A percentile compares a stretch with the other conserved stretches of the same genome.
These are phyloP conservation scores for Odontesthes bonariensis DNA, from an alignment of 2,113 vertebrate species.

Conservation along the genomic window DNA sequence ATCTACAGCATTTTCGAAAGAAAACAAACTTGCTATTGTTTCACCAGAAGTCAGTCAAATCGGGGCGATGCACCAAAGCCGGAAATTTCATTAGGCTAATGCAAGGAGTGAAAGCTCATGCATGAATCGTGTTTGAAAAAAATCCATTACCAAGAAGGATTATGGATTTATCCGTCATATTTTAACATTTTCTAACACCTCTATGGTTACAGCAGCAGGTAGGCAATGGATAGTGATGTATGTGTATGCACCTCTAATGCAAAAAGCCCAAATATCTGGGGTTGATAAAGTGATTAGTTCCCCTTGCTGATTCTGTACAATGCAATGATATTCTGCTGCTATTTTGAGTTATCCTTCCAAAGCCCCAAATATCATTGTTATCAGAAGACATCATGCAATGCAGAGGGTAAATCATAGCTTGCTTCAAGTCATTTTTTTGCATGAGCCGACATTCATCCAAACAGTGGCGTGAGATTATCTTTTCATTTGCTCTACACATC, in stretches of 20 bases:
- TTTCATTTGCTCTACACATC: background rate
- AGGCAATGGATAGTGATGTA: constrained; percentile 13
- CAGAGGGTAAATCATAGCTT: constrained; percentile 28
- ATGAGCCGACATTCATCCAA: constrained; percentile 5
- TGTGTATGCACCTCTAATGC: constrained; percentile 9
- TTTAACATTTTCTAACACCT: constrained; percentile 41
- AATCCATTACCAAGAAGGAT: constrained; percentile 33
- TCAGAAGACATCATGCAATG: constrained; percentile 14
- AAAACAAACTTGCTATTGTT: background rate
- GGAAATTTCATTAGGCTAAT: constrained; percentile 25
- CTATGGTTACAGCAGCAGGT: constrained; percentile 29
- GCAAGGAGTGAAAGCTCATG: background rate
- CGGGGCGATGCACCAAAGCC: constrained; percentile 4
- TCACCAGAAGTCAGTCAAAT: background rate
- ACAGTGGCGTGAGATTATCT: background rate
- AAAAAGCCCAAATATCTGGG: constrained; percentile 29
- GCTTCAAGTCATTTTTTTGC: constrained; percentile 9
- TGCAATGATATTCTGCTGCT: constrained; percentile 33
- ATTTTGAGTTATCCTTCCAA: constrained; percentile 40
- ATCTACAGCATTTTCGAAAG: background rate
- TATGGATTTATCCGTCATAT: constrained; percentile 36
- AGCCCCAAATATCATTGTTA: constrained; percentile 22
- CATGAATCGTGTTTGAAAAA: constrained; percentile 13
- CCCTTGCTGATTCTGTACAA: constrained; percentile 23
- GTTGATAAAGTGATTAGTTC: constrained; percentile 50